These are phyloP conservation scores for Lamellibrachia columna DNA, from an alignment of 2,888 invertebrate species.

Conservation along the genomic window DNA sequence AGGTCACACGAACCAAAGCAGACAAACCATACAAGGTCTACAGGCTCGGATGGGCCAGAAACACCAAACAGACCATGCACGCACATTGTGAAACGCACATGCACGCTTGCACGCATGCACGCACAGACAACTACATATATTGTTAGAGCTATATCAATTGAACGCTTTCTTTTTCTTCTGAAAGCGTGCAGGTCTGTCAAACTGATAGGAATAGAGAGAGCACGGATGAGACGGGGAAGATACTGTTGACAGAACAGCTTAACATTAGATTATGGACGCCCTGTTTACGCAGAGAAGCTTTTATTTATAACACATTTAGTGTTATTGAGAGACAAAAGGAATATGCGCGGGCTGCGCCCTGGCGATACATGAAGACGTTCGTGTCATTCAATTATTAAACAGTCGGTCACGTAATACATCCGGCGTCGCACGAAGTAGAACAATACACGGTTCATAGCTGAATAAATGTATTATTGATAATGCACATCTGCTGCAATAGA, in stretches of 20 bases:
- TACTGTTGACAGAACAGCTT: too few species aligned
- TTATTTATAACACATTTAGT: neutral
- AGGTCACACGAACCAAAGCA: neutral
- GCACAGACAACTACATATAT: too few species aligned
- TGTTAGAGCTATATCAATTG: too few species aligned
- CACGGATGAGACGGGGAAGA: too few species aligned
- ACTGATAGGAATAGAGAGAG: too few species aligned
- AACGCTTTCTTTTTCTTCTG: too few species aligned
- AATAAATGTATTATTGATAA: neutral
- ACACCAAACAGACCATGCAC: too few species aligned
- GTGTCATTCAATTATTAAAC: constrained; percentile 4
- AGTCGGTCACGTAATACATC: neutral
- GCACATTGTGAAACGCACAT: too few species aligned
- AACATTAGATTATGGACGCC: too few species aligned
- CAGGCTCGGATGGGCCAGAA: neutral
- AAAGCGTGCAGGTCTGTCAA: too few species aligned
- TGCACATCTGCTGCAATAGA: neutral
- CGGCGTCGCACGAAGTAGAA: neutral
- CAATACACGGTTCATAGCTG: neutral
- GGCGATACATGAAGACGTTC: neutral
- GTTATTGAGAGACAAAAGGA: neutral
- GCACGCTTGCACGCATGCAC: too few species aligned
- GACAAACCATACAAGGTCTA: neutral
- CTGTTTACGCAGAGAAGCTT: too few species aligned
- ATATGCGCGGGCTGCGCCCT: neutral